Evolutionary conservation across 2,888 invertebrate genomes (phyloP).

Genomic region (Polydesmus complanatus): DNA sequence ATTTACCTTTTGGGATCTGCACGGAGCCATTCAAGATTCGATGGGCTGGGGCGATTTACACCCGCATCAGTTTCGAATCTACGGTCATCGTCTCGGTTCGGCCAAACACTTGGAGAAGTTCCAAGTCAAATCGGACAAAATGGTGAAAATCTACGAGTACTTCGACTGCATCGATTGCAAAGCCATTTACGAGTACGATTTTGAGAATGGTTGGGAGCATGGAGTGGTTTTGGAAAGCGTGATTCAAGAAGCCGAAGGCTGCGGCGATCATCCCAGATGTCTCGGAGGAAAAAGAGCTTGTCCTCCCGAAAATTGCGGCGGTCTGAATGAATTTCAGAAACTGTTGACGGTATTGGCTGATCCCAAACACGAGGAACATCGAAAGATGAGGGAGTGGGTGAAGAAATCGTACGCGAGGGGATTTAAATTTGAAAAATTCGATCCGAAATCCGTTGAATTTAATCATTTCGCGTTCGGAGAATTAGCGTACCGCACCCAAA

Average conservation of each 20-base stretch:
- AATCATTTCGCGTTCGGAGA: no score
- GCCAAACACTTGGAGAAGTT: not conserved
- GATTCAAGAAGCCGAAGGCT: not conserved
- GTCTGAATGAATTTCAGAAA: not conserved
- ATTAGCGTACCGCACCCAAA: no score
- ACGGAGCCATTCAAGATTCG: not conserved
- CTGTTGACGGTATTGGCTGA: not conserved
- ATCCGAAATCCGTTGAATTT: no score
- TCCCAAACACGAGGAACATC: not conserved
- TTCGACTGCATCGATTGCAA: not conserved
- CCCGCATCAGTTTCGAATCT: not conserved
- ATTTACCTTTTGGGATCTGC: not conserved
- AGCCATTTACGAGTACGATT: not conserved
- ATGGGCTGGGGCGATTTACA: not conserved
- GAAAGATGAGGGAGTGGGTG: not conserved
- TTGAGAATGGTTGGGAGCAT: not conserved
- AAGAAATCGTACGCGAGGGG: no score
- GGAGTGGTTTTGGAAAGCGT: not conserved
- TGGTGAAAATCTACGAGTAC: not conserved
- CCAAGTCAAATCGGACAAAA: not conserved
- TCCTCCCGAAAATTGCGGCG: not conserved
- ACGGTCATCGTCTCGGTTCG: not conserved
- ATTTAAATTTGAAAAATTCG: no score
- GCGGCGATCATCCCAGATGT: not conserved
- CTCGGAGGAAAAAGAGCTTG: not conserved